A percentile compares a stretch with the other conserved stretches of the same genome.
Conservation (phyloP, 2,113 vertebrate genomes). For the Peromyscus polionotus region DNA sequence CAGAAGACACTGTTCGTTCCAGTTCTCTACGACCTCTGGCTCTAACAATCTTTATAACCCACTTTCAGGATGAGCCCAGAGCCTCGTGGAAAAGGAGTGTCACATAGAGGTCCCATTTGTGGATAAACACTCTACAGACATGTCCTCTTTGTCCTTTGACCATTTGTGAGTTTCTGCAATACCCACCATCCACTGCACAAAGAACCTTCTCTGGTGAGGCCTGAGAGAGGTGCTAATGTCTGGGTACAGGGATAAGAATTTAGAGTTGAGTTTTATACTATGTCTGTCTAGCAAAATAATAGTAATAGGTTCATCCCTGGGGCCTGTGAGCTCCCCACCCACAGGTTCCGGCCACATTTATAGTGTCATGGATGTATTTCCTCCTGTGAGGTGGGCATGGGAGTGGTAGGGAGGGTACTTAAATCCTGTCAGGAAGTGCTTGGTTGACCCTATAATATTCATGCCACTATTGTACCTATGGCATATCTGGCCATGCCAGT, state of each 20-base stretch:
- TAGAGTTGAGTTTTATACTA: neutral
- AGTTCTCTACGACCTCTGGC: neutral
- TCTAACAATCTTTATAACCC: neutral
- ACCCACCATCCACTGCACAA: neutral
- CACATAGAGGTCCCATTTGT: neutral
- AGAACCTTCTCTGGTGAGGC: neutral
- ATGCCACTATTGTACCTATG: neutral
- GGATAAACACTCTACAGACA: neutral
- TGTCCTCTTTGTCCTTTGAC: neutral
- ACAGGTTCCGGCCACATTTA: neutral
- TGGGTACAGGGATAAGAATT: too few species aligned
- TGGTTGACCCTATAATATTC: neutral
- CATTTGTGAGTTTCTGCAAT: neutral
- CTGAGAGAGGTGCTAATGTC: neutral
- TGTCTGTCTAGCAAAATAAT: neutral
- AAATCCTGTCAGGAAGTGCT: neutral
- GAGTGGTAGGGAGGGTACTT: neutral
- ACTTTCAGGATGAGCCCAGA: neutral
- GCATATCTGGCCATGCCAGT: neutral
- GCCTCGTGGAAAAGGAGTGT: neutral
- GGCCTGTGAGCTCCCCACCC: neutral
- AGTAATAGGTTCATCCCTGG: neutral
- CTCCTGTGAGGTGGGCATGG: neutral
- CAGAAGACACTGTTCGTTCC: neutral
- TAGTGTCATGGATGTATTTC: neutral